These are phyloP conservation scores for Lates calcarifer DNA, from an alignment of 2,113 vertebrate species.

Conservation along the genomic window DNA sequence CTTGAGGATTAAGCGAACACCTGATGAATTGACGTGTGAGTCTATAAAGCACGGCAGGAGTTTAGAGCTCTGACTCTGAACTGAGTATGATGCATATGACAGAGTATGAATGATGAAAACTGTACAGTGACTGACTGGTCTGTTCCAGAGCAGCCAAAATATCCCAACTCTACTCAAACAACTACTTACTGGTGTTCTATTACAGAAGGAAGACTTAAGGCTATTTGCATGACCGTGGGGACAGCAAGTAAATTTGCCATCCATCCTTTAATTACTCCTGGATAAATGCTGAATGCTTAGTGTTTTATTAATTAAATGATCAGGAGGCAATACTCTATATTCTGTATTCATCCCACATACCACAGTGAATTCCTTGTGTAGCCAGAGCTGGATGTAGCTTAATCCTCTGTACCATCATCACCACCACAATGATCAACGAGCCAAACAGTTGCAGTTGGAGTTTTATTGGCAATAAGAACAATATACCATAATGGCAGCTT, in stretches of 20 bases:
- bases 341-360: not conserved
- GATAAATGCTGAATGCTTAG: not conserved
- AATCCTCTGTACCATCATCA: not conserved
- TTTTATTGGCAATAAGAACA: not conserved
- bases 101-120: not conserved
- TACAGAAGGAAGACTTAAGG: not conserved
- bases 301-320: not conserved
- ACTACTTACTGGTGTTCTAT: not conserved
- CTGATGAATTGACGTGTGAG: constrained; percentile 23
- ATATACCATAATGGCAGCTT: not conserved
- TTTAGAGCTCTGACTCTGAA: constrained; percentile 22
- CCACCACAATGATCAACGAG: too few species aligned
- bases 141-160: too few species aligned
- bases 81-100: not conserved
- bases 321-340: not conserved
- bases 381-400: not conserved
- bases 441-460: not conserved
- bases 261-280: not conserved
- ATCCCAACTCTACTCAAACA: too few species aligned
- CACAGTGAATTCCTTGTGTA: not conserved
- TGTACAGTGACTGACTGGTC: too few species aligned
- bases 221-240: not conserved
- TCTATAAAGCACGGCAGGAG: constrained; percentile 6
- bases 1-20: not conserved
- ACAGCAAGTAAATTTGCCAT: not conserved